These are phyloP conservation scores for Halcyon malimbica DNA, from an alignment of 2,113 vertebrate species.

Conservation along the genomic window DNA sequence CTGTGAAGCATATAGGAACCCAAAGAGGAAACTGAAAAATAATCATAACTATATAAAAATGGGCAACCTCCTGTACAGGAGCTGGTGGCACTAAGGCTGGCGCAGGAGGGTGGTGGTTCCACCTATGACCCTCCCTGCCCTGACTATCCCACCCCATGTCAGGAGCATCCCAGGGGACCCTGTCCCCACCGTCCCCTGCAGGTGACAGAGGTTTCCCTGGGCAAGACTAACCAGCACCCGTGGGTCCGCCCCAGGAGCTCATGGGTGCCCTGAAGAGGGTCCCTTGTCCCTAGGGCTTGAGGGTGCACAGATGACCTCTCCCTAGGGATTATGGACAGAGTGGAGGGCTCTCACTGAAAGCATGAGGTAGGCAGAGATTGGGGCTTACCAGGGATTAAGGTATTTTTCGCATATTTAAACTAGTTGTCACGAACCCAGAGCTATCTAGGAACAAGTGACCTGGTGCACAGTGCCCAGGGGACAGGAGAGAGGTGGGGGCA, in stretches of 20 bases:
- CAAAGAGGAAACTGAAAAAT: background rate
- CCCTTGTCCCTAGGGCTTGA: background rate
- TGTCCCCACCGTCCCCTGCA: background rate
- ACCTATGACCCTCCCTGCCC: background rate
- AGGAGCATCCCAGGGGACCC: background rate
- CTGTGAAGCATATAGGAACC: background rate
- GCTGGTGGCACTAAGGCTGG: background rate
- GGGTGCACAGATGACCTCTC: background rate
- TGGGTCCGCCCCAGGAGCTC: rapidly evolving
- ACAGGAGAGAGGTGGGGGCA: background rate
- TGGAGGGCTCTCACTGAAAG: background rate
- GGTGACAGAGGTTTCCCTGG: background rate
- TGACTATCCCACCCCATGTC: background rate
- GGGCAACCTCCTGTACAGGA: background rate
- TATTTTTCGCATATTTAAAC: slow-evolving; percentile 42
- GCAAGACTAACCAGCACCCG: background rate
- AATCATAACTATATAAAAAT: background rate
- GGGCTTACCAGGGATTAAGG: slow-evolving; percentile 14
- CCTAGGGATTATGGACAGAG: background rate
- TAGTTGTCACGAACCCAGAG: background rate
- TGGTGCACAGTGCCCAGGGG: background rate
- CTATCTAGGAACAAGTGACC: background rate
- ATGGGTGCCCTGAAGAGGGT: background rate
- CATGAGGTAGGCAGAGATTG: background rate
- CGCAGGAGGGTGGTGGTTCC: background rate